Conservation (phyloP, 2,797 vertebrate species). For the Anomalospiza imberbis region DNA sequence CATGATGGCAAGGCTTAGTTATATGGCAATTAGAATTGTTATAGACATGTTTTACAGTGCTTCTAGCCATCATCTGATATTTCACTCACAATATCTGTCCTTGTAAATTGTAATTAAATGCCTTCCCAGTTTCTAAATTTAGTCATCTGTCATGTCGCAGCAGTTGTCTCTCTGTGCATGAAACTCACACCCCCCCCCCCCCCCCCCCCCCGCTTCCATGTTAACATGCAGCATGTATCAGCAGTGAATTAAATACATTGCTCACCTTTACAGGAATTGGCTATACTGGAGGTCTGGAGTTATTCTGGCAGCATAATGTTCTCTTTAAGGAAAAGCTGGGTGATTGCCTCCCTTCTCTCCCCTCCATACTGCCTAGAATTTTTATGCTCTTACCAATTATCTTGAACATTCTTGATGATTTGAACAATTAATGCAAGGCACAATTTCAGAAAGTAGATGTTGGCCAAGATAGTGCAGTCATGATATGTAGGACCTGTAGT, state of each 20-base stretch:
- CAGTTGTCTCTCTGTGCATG: background rate
- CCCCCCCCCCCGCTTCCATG: background rate
- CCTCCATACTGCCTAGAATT: background rate
- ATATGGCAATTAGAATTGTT: background rate
- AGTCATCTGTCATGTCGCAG: background rate
- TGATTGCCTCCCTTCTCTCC: background rate
- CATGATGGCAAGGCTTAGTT: background rate
- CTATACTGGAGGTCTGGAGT: background rate
- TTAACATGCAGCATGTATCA: background rate
- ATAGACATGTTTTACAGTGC: background rate
- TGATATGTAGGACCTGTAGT: background rate
- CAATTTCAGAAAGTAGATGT: background rate
- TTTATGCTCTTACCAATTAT: background rate
- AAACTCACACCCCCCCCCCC: too few relatives aligned
- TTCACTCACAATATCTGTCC: conserved; percentile 17
- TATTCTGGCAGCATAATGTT: background rate
- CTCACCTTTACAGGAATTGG: background rate
- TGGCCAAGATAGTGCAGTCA: background rate
- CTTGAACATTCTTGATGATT: background rate
- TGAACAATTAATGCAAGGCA: background rate
- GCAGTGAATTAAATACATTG: background rate
- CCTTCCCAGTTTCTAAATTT: conserved; percentile 33
- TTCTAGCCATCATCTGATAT: conserved; percentile 27
- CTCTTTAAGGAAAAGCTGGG: background rate
- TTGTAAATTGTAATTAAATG: conserved; percentile 65